These are phyloP conservation scores for Drosophila virilis DNA, from an alignment of 1,140 invertebrate species.

Conservation along the genomic window DNA sequence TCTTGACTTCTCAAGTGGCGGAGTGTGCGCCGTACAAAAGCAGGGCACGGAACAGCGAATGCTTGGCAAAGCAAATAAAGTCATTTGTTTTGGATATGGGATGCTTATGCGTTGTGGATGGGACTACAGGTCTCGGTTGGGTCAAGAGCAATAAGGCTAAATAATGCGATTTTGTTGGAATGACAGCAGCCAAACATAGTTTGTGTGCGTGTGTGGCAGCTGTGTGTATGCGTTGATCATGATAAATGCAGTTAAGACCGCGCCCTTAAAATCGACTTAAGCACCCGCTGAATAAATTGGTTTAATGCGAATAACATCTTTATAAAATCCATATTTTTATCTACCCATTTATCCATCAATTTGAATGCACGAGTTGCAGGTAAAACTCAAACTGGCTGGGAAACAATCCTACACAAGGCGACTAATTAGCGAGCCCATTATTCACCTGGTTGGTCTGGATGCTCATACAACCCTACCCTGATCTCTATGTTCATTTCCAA, in stretches of 20 bases:
- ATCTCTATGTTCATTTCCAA: too few species aligned
- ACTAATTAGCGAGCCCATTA: too few species aligned
- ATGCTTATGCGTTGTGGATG: constrained; percentile 12
- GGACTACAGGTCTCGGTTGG: constrained; percentile 22
- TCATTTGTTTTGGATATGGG: constrained; percentile 60
- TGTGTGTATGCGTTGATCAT: constrained; percentile 14
- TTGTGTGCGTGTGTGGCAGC: constrained; percentile 16
- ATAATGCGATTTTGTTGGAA: constrained; percentile 55
- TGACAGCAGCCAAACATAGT: constrained; percentile 20
- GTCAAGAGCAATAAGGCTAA: constrained; percentile 66
- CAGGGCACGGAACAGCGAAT: not conserved
- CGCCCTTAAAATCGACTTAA: constrained; percentile 21
- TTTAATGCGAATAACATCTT: not conserved
- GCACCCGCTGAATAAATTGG: not conserved
- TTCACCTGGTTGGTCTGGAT: too few species aligned
- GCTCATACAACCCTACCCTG: too few species aligned
- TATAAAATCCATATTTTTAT: too few species aligned
- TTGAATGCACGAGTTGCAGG: not conserved
- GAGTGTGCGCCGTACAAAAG: not conserved
- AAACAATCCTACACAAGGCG: too few species aligned
- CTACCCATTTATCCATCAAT: not conserved
- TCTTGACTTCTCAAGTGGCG: constrained; percentile 67
- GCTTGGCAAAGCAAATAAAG: constrained; percentile 60
- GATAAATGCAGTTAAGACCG: constrained; percentile 17
- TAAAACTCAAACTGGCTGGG: too few species aligned